Percentiles rank a stretch among this genome's conserved stretches.
phyloP scores from a whole-genome alignment of 2,888 invertebrate species.

The Chrysina gloriosa region DNA sequence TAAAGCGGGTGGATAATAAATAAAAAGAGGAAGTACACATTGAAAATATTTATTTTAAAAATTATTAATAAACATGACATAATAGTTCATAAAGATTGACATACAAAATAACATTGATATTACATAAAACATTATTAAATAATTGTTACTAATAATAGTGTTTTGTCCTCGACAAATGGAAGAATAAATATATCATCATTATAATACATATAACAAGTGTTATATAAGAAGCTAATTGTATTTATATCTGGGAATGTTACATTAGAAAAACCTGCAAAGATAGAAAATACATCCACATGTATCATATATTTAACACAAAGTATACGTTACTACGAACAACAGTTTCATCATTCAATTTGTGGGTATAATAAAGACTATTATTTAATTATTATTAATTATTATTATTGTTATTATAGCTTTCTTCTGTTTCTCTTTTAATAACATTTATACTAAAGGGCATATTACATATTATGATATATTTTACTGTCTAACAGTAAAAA shows the following conservation, averaged over 20 bases:
- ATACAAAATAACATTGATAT: conserved; percentile 60
- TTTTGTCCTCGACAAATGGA: conserved; percentile 54
- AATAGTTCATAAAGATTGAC: conserved; percentile 56
- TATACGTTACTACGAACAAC: conserved; percentile 30
- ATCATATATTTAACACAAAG: conserved; percentile 33
- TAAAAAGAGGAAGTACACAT: conserved; percentile 27
- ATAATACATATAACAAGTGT: conserved; percentile 51
- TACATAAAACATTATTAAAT: conserved; percentile 54
- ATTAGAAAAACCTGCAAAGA: conserved; percentile 56
- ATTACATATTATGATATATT: conserved; percentile 36
- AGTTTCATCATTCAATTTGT: conserved; percentile 25
- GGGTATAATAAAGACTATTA: conserved; percentile 20
- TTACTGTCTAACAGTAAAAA: conserved; percentile 42
- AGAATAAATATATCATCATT: conserved; percentile 49
- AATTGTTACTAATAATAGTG: conserved; percentile 41
- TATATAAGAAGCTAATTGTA: conserved; percentile 51
- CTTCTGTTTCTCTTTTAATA: conserved; percentile 32
- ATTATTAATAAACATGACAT: conserved; percentile 50
- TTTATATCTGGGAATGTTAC: conserved; percentile 57
- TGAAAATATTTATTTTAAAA: conserved; percentile 49
- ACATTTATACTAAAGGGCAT: conserved; percentile 38
- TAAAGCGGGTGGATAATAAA: neutral
- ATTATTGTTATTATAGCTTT: conserved; percentile 28
- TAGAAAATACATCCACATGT: conserved; percentile 53
- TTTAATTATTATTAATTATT: neutral